Percentiles rank a stretch among this genome's conserved stretches.
These are phyloP conservation scores for Hydractinia echinata DNA, from an alignment of 30 jellyfish, hydroid and myxozoan species.

Conservation along the genomic window DNA sequence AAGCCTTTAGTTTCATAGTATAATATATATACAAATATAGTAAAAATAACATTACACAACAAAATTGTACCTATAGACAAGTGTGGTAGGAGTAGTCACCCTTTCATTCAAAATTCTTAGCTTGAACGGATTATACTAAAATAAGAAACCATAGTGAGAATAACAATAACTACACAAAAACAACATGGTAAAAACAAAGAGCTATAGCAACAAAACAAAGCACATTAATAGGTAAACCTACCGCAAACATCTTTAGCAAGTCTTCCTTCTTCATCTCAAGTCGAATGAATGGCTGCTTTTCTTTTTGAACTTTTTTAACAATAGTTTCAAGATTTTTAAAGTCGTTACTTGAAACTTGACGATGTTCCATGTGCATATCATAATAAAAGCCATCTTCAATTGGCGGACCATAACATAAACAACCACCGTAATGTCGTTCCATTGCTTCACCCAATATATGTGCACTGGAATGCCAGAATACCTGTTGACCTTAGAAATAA, in stretches of 20 bases:
- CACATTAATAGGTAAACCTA: not conserved
- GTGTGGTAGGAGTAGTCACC: conserved; percentile 81
- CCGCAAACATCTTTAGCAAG: conserved; percentile 87
- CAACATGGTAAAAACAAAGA: not conserved
- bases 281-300: conserved; percentile 84
- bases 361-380: conserved; percentile 78
- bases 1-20: too few relatives aligned
- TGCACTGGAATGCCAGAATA: conserved; percentile 97
- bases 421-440: conserved; percentile 97
- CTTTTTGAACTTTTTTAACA: conserved; percentile 64
- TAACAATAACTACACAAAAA: not conserved
- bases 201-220: not conserved
- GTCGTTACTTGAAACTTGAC: conserved; percentile 84
- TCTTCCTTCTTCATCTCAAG: conserved; percentile 92
- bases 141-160: not conserved
- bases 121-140: conserved; percentile 88
- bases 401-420: conserved; percentile 98
- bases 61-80: conserved; percentile 58
- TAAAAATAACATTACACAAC: not conserved
- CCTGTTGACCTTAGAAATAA: conserved; percentile 63
- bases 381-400: conserved; percentile 93
- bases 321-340: conserved; percentile 68
- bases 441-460: conserved; percentile 95
- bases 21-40: not conserved
- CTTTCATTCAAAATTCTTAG: conserved; percentile 70